Percentiles rank a stretch among this genome's conserved stretches.
These are phyloP conservation scores for Melanotus villosus DNA, from an alignment of 2,888 invertebrate genomes.

Conservation along the genomic window DNA sequence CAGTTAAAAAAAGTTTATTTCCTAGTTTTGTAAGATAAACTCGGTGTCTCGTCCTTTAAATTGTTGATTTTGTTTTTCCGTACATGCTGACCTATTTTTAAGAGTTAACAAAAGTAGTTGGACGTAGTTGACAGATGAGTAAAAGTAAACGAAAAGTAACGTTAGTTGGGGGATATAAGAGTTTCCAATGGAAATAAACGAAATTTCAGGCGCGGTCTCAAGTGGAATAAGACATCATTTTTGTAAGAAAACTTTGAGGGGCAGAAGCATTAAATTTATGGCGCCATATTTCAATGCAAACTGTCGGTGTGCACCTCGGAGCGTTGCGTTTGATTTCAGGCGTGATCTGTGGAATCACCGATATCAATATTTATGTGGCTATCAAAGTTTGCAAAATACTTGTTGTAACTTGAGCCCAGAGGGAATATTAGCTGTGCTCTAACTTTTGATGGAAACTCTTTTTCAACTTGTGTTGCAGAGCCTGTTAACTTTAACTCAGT, in stretches of 20 bases:
- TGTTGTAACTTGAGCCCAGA: constrained; percentile 49
- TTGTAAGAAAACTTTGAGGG: constrained; percentile 49
- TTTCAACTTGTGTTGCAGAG: constrained; percentile 29
- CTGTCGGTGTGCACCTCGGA: constrained; percentile 51
- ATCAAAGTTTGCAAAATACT: constrained; percentile 56
- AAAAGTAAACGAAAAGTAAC: constrained; percentile 2
- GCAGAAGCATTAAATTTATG: constrained; percentile 51
- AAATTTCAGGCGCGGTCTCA: constrained; percentile 37
- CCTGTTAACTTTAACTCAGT: constrained; percentile 39
- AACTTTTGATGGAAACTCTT: constrained; percentile 46
- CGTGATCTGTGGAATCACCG: constrained; percentile 52
- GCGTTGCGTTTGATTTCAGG: constrained; percentile 50
- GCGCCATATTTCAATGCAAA: constrained; percentile 53
- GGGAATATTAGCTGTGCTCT: constrained; percentile 46
- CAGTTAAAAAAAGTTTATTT: too few species aligned
- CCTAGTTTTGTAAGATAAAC: too few species aligned
- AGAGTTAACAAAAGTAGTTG: neutral
- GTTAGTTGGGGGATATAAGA: constrained; percentile 18
- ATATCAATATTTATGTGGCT: constrained; percentile 56
- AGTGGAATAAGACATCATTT: constrained; percentile 51
- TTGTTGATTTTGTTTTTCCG: too few species aligned
- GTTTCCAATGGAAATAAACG: constrained; percentile 32
- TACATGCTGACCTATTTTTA: too few species aligned
- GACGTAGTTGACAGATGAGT: constrained; percentile 5
- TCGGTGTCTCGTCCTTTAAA: too few species aligned